A percentile compares a stretch with the other conserved stretches of the same genome.
These are phyloP conservation scores for Conus betulinus DNA, from an alignment of 1,140 invertebrate genomes.

Conservation along the genomic window DNA sequence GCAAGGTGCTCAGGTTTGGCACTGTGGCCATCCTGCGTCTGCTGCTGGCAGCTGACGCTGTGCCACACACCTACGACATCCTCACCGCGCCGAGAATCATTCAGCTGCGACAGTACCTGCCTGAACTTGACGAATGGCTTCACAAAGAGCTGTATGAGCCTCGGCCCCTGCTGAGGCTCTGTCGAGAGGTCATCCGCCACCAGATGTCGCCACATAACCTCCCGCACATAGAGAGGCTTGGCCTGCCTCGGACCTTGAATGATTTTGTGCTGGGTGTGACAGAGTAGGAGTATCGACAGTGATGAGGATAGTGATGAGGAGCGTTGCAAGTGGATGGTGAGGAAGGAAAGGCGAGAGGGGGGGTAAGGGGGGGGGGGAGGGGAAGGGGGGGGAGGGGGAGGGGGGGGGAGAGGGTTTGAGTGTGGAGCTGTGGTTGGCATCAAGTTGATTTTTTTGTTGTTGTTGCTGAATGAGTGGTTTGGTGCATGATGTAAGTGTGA, in stretches of 20 bases:
- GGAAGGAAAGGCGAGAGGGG: background rate
- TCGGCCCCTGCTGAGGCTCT: background rate
- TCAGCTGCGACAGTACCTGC: conserved; percentile 24
- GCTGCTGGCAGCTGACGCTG: conserved; percentile 27
- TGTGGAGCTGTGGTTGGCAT: too few species aligned
- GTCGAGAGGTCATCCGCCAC: conserved; percentile 2
- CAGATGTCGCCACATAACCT: conserved; percentile 27
- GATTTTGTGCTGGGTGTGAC: conserved; percentile 20
- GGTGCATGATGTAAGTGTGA: too few species aligned
- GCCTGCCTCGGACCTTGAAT: conserved; percentile 12
- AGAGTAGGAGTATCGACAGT: background rate
- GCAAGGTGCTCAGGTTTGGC: conserved; percentile 27
- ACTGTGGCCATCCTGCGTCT: conserved; percentile 23
- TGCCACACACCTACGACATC: conserved; percentile 20
- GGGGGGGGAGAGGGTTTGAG: too few species aligned
- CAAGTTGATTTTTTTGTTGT: too few species aligned
- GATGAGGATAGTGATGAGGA: background rate
- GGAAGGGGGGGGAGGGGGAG: too few species aligned
- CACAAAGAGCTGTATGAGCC: conserved; percentile 25
- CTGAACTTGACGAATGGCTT: conserved; percentile 31
- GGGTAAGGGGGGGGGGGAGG: background rate
- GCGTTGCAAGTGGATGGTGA: background rate
- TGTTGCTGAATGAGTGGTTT: too few species aligned
- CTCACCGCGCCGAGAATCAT: conserved; percentile 26
- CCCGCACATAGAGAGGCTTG: background rate